phyloP scores from a whole-genome alignment of 2,888 invertebrate genomes.

The Leptodirus hochenwartii region DNA sequence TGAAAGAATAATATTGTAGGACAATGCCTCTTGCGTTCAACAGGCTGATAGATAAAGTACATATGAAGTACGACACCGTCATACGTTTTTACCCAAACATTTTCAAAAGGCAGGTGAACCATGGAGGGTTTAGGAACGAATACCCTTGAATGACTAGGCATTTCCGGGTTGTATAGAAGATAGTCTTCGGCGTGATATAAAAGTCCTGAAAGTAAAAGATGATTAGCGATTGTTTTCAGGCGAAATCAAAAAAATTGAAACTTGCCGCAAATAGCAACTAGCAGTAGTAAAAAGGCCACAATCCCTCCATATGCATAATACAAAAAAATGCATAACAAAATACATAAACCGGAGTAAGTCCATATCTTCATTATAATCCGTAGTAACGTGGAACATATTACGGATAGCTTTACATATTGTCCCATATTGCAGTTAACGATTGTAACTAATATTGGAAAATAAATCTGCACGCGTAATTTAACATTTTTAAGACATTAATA shows the following conservation, averaged over 20 bases:
- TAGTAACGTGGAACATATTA: conserved; percentile 29
- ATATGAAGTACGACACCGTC: conserved; percentile 67
- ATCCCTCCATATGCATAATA: conserved; percentile 73
- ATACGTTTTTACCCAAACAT: conserved; percentile 50
- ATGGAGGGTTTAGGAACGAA: conserved; percentile 77
- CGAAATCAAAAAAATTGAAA: conserved; percentile 4
- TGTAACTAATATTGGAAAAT: no score
- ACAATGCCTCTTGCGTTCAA: conserved; percentile 43
- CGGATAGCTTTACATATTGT: conserved; percentile 23
- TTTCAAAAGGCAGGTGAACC: conserved; percentile 76
- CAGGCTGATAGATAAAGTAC: conserved; percentile 61
- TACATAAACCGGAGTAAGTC: conserved; percentile 55
- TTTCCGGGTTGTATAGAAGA: conserved; percentile 75
- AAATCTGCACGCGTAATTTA: no score
- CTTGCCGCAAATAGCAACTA: conserved; percentile 30
- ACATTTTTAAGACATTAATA: no score
- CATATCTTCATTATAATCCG: conserved; percentile 51
- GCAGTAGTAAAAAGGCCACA: conserved; percentile 49
- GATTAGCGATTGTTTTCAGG: conserved; percentile 5
- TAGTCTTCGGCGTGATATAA: conserved; percentile 75
- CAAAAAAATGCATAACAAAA: conserved; percentile 54
- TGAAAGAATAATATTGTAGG: conserved; percentile 84
- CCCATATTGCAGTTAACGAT: no score
- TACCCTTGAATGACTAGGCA: conserved; percentile 73
- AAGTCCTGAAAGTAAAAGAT: conserved; percentile 37